Percentiles rank a stretch among this genome's conserved stretches.
Evolutionary conservation across 2,888 invertebrate species (phyloP).

Genomic region (Tanypteryx hageni): DNA sequence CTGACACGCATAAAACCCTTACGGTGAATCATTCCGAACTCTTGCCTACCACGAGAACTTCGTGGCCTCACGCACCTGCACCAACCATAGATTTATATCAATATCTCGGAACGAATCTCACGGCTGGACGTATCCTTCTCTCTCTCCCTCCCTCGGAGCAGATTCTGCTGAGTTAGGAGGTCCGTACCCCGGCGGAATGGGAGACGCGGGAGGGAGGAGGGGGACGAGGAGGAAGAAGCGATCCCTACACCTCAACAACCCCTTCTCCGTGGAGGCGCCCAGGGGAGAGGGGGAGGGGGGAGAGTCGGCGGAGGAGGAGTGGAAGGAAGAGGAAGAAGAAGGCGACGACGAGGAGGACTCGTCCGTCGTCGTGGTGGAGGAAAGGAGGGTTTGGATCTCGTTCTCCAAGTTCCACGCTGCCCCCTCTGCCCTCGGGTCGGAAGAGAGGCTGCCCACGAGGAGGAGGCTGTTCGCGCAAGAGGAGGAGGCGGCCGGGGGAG

Average conservation of each 20-base stretch:
- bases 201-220: not conserved
- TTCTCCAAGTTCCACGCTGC: slow-evolving; percentile 90
- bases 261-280: slow-evolving; percentile 49
- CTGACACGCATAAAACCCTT: not conserved
- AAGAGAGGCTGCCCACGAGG: slow-evolving; percentile 48
- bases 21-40: not conserved
- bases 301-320: not conserved
- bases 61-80: slow-evolving; percentile 20
- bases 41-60: not conserved
- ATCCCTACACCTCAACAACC: not conserved
- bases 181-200: slow-evolving; percentile 13
- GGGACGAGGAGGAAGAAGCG: not conserved
- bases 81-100: not conserved
- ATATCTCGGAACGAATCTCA: not conserved
- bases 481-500: slow-evolving; percentile 11
- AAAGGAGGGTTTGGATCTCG: slow-evolving; percentile 88
- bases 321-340: slow-evolving; percentile 9
- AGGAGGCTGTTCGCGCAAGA: slow-evolving; percentile 40
- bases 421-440: slow-evolving; percentile 74
- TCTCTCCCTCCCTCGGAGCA: not conserved
- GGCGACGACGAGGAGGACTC: not conserved
- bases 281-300: slow-evolving; percentile 11
- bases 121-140: not conserved
- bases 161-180: slow-evolving; percentile 16
- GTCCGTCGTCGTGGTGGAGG: slow-evolving; percentile 40